Conservation (phyloP, 1,140 invertebrate genomes). For the Drosophila bifasciata region DNA sequence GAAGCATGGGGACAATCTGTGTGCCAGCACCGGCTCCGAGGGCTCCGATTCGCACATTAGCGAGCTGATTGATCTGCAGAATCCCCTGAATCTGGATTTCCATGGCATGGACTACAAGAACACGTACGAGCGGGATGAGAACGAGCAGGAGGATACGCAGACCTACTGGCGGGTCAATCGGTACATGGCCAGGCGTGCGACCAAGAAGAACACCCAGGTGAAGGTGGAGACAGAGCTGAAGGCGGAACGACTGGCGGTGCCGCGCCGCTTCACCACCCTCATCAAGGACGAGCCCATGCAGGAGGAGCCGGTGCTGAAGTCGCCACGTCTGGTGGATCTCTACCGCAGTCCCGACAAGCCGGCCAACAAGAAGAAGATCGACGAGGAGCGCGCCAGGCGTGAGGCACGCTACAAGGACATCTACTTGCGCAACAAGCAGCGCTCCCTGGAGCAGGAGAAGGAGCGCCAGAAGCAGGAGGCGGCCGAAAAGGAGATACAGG, state of each 20-base stretch:
- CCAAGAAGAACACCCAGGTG: slow-evolving; percentile 45
- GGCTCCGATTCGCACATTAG: slow-evolving; percentile 68
- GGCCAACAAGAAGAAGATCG: slow-evolving; percentile 52
- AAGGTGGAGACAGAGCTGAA: slow-evolving; percentile 64
- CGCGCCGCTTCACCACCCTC: slow-evolving; percentile 33
- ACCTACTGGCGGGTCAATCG: slow-evolving; percentile 67
- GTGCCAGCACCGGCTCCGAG: slow-evolving; percentile 58
- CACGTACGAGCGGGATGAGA: slow-evolving; percentile 73
- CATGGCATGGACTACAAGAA: slow-evolving; percentile 80
- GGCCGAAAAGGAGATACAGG: slow-evolving; percentile 40
- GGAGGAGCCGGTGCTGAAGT: neutral
- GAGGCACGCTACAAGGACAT: slow-evolving; percentile 71
- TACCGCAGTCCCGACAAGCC: slow-evolving; percentile 68
- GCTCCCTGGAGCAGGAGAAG: slow-evolving; percentile 9
- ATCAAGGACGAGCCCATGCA: slow-evolving; percentile 50
- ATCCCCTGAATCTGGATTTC: slow-evolving; percentile 75
- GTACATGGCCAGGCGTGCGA: slow-evolving; percentile 57
- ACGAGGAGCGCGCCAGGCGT: slow-evolving; percentile 48
- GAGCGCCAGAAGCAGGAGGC: slow-evolving; percentile 32
- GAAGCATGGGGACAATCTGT: slow-evolving; percentile 74
- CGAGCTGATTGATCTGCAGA: slow-evolving; percentile 77
- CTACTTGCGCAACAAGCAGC: slow-evolving; percentile 59
- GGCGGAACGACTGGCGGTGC: slow-evolving; percentile 54
- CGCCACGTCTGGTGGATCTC: slow-evolving; percentile 44
- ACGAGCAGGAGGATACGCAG: slow-evolving; percentile 69